Base-by-base conservation (phyloP, 1,140 invertebrate genomes). In the Protaetia brevitarsis region DNA sequence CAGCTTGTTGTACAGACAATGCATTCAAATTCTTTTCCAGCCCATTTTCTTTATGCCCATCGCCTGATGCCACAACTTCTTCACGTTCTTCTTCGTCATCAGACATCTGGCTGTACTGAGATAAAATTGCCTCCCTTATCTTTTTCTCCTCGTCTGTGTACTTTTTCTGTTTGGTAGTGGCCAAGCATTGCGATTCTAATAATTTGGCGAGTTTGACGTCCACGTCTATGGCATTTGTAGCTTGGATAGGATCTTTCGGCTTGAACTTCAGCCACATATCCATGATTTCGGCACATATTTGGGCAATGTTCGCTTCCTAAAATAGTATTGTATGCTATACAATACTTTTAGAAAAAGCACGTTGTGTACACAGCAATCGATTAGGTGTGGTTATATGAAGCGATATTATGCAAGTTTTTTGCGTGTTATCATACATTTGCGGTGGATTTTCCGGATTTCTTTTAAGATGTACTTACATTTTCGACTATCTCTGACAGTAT, bases 131-230 rank as follows among this genome's bases (percentile, higher is more conserved):
- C 79, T 93, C 87, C 28, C 88, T 83, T 64, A 94, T 90, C 79
- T 88, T 85, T 65, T 84, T 85, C 67, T 94, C 91, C 72, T 94
- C 92, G 26, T 89, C 90, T 0, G 90, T 91, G 57, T 92, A 90
- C 45, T 82, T 75, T 67, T 81, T 84, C 37, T 85, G 82, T 1
- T 86, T 85, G 0, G 87, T 86, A 2, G 87, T 88, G 13, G 86
- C 83, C 21, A 90, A 77, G 36, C 85, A 84, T 68, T 92, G 90
- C 16, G 87, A 87, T 78, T 93, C 91, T 70, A 94, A 74, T 72
- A 93, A 79, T 72, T 86, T 85, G 1, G 87, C 87, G 66, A 94
- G 74, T 74, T 89, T 85, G 5, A 86, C 84, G 71, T 92, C 88
- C 1, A 90, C 84, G 75, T 90, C 87, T 29, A 80, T 74, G 71